These are phyloP conservation scores for Cynodonichthys magdalenae DNA, from an alignment of 2,797 vertebrate genomes.

Conservation along the genomic window DNA sequence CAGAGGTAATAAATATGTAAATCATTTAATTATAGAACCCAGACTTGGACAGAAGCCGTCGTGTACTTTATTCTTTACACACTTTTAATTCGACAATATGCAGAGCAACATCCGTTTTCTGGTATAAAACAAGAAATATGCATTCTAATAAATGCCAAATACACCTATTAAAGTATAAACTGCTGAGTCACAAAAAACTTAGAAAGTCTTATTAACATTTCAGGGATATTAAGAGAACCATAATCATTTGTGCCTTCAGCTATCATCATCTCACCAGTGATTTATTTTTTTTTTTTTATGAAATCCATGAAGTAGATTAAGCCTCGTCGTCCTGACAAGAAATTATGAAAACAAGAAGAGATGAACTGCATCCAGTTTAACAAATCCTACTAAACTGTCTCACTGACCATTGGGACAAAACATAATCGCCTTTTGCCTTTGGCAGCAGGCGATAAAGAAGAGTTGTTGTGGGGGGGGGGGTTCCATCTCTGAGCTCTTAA, in stretches of 20 bases:
- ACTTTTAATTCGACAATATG: background rate
- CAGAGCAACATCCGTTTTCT: conserved; percentile 1
- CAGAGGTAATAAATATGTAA: conserved; percentile 33
- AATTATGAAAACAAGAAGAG: background rate
- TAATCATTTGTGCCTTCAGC: too few relatives aligned
- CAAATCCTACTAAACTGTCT: too few relatives aligned
- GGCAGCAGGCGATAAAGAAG: too few relatives aligned
- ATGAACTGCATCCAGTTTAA: too few relatives aligned
- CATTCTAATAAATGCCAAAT: conserved; percentile 19
- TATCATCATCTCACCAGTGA: too few relatives aligned
- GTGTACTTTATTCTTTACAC: conserved; percentile 1
- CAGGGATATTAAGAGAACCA: conserved; percentile 2
- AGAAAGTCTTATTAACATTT: background rate
- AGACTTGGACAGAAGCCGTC: conserved; percentile 6
- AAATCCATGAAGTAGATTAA: background rate
- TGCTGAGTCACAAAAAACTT: conserved; percentile 16
- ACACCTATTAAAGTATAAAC: conserved; percentile 10
- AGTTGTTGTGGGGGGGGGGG: background rate
- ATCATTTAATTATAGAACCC: conserved; percentile 19
- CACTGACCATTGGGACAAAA: too few relatives aligned
- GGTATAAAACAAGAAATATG: conserved; percentile 10
- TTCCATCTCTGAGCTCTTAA: background rate
- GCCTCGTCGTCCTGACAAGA: too few relatives aligned
- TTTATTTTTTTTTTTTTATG: conserved; percentile 7
- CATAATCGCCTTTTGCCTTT: background rate